phyloP scores from a whole-genome alignment of 1,140 invertebrate genomes.

The Marisa cornuarietis region DNA sequence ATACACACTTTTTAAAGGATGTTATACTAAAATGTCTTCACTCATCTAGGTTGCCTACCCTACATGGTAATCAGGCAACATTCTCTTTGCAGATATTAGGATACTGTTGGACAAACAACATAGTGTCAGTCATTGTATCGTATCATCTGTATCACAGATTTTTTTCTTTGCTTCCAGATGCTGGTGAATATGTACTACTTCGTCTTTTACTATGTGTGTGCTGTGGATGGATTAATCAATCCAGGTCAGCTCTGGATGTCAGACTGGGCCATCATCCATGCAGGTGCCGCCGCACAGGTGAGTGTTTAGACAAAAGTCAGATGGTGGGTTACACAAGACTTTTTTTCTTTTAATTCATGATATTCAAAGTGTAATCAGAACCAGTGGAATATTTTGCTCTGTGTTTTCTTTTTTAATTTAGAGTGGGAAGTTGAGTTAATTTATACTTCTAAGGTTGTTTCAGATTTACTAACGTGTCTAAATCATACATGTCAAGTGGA shows the following conservation, averaged over 20 bases:
- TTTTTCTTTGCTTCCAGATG: slow-evolving; percentile 36
- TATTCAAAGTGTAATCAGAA: too few species aligned
- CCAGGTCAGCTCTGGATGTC: slow-evolving; percentile 46
- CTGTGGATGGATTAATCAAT: slow-evolving; percentile 39
- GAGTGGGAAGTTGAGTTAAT: too few species aligned
- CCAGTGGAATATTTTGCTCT: too few species aligned
- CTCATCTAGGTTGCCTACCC: too few species aligned
- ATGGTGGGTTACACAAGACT: too few species aligned
- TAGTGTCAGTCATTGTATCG: not conserved
- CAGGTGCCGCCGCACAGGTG: slow-evolving; percentile 57
- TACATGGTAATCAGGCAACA: too few species aligned
- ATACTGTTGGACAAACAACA: too few species aligned
- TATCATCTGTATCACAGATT: slow-evolving; percentile 16
- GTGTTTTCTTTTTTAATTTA: too few species aligned
- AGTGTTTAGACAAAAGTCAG: not conserved
- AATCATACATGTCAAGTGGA: too few species aligned
- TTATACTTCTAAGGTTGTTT: too few species aligned
- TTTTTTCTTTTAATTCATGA: too few species aligned
- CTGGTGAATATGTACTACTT: slow-evolving; percentile 45
- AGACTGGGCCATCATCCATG: slow-evolving; percentile 52
- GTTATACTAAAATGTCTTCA: not conserved
- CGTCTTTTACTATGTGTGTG: slow-evolving; percentile 44
- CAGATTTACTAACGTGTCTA: not conserved
- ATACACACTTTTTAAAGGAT: not conserved
- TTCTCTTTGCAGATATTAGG: too few species aligned